Percentiles rank a stretch among this genome's conserved stretches.
These are phyloP conservation scores for Probaryconus sp. DNA, from an alignment of 1,140 invertebrate genomes.

Conservation along the genomic window DNA sequence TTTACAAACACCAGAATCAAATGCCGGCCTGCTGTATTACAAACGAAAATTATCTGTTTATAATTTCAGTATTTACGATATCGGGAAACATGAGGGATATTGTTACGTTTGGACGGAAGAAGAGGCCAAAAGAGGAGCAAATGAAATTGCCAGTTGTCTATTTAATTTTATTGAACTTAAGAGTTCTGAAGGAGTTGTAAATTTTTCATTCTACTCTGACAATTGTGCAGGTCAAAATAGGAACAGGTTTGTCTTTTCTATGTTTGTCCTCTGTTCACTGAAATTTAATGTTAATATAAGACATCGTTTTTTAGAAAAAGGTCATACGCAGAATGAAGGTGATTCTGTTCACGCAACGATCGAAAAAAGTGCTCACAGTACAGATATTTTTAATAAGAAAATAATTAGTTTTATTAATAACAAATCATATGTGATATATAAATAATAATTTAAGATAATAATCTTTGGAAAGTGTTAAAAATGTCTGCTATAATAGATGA, in stretches of 20 bases:
- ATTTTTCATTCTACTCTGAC: constrained; percentile 67
- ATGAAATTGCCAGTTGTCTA: constrained; percentile 61
- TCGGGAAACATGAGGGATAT: too few relatives aligned
- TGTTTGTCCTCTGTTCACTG: not conserved
- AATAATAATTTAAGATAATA: too few relatives aligned
- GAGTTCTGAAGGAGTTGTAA: constrained; percentile 34
- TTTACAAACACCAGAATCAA: constrained; percentile 51
- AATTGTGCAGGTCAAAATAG: constrained; percentile 74
- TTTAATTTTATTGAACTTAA: constrained; percentile 52
- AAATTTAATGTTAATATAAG: constrained; percentile 12
- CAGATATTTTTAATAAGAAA: too few relatives aligned
- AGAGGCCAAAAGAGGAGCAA: constrained; percentile 52
- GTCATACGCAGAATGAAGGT: too few relatives aligned
- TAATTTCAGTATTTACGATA: too few relatives aligned
- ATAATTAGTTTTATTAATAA: too few relatives aligned
- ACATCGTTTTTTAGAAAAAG: constrained; percentile 16
- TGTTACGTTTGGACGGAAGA: constrained; percentile 60
- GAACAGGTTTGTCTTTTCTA: constrained; percentile 18
- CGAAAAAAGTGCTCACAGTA: too few relatives aligned
- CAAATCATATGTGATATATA: too few relatives aligned
- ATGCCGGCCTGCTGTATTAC: too few relatives aligned
- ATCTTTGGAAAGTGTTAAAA: too few relatives aligned
- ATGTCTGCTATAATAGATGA: constrained; percentile 77
- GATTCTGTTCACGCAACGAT: too few relatives aligned
- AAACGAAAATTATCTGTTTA: too few relatives aligned